Conservation (phyloP, 2,113 vertebrate genomes). For the Aegithalos caudatus region DNA sequence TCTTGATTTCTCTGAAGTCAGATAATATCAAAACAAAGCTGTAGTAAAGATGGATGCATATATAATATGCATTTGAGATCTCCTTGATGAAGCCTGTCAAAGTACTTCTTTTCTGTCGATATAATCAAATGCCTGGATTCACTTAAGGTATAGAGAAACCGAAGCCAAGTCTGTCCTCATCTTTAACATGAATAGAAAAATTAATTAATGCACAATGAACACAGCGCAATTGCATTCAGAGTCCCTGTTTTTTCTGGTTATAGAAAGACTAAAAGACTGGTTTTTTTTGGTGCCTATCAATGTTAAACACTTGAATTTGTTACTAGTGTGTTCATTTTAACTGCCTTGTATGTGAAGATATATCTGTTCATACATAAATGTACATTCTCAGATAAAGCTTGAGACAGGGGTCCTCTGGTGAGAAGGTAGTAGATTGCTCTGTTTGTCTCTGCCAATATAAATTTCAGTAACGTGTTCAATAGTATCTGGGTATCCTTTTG, state of each 20-base stretch:
- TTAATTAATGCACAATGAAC: background rate
- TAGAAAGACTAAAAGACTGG: background rate
- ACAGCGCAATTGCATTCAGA: background rate
- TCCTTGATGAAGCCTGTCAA: background rate
- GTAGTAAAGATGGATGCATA: background rate
- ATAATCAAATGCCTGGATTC: background rate
- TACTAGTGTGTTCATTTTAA: background rate
- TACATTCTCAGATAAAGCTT: background rate
- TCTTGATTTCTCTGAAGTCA: background rate
- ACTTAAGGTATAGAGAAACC: background rate
- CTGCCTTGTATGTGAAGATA: background rate
- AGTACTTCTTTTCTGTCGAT: background rate
- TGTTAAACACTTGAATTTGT: background rate
- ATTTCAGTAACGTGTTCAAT: background rate
- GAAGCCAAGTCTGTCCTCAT: background rate
- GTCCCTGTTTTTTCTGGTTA: background rate
- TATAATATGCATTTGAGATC: background rate
- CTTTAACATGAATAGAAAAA: background rate
- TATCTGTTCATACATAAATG: background rate
- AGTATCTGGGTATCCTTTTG: background rate
- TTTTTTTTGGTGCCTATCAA: background rate
- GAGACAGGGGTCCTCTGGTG: background rate
- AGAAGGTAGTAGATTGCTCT: background rate
- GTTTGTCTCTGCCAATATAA: background rate
- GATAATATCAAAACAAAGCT: background rate